Evolutionary conservation across 2,797 vertebrate species (phyloP), one percentile per base, ranked within the genome.

Genomic region (Anguilla anguilla): DNA sequence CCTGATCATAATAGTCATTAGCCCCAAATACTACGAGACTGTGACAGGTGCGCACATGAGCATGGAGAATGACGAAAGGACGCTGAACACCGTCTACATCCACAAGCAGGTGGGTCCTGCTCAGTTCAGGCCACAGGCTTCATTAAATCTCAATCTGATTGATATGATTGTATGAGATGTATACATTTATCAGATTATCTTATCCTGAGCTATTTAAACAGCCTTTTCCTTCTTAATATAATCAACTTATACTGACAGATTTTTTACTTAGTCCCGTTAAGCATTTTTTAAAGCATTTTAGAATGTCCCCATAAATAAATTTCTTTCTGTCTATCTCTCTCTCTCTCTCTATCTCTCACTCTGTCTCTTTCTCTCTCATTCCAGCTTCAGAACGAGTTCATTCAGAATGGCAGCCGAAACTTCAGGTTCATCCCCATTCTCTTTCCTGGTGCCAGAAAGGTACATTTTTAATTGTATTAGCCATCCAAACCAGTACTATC

Each of bases 1-100:
- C 84, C 91, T 97, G 93, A 97, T 97, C 91, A 97, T 97, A 92
- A 96, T 97, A 90, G 95, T 96, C 89, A 97, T 97, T 94, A 97
- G 96, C 87, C 96, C 96, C 0, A 97, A 97, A 90, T 97, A 97
- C 91, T 94, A 95, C 0, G 93, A 96, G 90, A 95, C 95, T 0
- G 96, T 97, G 81, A 96, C 96, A 0, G 93, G 93, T 0, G 93
- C 94, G 0, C 93, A 93, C 0, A 89, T 92, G 0, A 91, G 90
- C 59, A 84, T 94, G 89, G 95, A 96, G 90, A 95, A 94, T 0
- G 96, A 97, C 51, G 96, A 97, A 92, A 92, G 95, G 90, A 96
- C 95, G 3, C 94, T 96, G 88, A 96, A 95, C 93, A 96, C 96
- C 0, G 96, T 97, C 89, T 97, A 97, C 93, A 97, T 97, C 31